phyloP scores from a whole-genome alignment of 2,888 invertebrate genomes.

The Augiades crinisus region DNA sequence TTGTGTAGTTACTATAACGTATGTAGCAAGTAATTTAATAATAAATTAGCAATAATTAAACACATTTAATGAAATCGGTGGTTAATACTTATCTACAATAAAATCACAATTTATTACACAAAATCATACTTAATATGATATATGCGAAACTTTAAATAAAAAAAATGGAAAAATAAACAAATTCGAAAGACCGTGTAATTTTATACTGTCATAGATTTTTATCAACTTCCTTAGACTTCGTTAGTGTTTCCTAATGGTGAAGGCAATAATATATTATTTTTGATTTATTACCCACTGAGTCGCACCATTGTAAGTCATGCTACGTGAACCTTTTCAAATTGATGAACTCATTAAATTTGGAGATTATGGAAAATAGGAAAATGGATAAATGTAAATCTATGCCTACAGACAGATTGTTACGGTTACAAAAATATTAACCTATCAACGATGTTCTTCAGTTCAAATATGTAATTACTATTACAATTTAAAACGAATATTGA shows the following conservation, averaged over 20 bases:
- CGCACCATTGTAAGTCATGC: too few relatives aligned
- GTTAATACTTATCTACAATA: conserved; percentile 12
- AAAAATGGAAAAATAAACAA: conserved; percentile 16
- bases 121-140: conserved; percentile 17
- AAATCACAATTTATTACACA: conserved; percentile 21
- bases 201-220: conserved; percentile 20
- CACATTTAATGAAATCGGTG: conserved; percentile 15
- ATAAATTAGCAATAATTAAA: conserved; percentile 16
- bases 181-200: conserved; percentile 20
- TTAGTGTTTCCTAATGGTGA: conserved; percentile 1
- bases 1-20: neutral
- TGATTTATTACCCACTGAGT: neutral
- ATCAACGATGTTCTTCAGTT: too few relatives aligned
- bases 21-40: conserved; percentile 9
- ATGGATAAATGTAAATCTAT: too few relatives aligned
- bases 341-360: too few relatives aligned
- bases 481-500: too few relatives aligned
- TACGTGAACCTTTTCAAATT: too few relatives aligned
- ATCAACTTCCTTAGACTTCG: conserved; percentile 17
- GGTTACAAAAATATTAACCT: too few relatives aligned
- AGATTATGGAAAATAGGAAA: too few relatives aligned
- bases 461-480: too few relatives aligned
- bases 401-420: too few relatives aligned
- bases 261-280: conserved; percentile 1
- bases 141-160: conserved; percentile 13